phyloP scores from a whole-genome alignment of 2,797 vertebrate species.

The Mionectes olivaceus region DNA sequence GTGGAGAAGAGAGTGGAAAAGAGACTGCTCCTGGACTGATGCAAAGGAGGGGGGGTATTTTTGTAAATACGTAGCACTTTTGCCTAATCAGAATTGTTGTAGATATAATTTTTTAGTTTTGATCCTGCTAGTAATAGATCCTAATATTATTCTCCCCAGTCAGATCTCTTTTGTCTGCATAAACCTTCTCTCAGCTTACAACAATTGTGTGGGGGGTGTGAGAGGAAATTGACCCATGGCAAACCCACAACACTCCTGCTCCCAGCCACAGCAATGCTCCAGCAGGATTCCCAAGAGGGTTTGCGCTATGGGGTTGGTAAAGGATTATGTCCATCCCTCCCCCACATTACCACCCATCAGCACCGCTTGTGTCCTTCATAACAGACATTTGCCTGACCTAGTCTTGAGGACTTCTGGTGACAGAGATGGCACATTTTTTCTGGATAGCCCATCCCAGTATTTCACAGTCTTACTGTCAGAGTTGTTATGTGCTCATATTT shows the following conservation, averaged over 20 bases:
- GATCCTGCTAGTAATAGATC: too few relatives aligned
- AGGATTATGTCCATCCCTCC: fast-evolving
- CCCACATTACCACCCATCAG: background rate
- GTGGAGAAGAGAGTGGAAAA: too few relatives aligned
- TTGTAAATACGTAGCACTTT: too few relatives aligned
- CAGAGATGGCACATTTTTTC: background rate
- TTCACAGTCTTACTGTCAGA: background rate
- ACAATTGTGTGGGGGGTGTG: too few relatives aligned
- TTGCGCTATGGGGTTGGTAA: background rate
- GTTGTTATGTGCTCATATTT: background rate
- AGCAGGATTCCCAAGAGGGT: background rate
- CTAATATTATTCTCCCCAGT: too few relatives aligned
- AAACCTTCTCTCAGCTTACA: too few relatives aligned
- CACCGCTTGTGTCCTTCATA: background rate
- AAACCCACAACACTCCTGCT: background rate
- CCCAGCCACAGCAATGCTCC: fast-evolving
- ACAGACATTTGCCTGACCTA: background rate
- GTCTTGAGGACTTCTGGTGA: background rate
- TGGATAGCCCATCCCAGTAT: background rate
- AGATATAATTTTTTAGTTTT: too few relatives aligned
- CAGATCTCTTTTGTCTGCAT: too few relatives aligned
- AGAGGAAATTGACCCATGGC: too few relatives aligned
- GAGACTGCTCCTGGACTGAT: too few relatives aligned
- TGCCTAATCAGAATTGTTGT: too few relatives aligned
- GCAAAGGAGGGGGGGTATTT: too few relatives aligned